phyloP scores from a whole-genome alignment of 2,113 vertebrate species.

The Tragelaphus strepsiceros region DNA sequence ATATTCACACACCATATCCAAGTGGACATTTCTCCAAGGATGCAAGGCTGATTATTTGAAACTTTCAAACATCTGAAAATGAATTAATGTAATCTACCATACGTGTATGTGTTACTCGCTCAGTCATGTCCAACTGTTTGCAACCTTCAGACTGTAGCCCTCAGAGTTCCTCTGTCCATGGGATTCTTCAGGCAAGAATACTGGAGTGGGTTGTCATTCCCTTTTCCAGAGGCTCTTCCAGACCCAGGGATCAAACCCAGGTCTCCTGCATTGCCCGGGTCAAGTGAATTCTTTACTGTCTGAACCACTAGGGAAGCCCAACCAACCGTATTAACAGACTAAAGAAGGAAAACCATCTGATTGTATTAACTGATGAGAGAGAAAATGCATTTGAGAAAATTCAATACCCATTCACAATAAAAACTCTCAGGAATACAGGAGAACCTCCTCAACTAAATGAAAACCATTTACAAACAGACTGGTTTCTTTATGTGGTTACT shows the following conservation, averaged over 20 bases:
- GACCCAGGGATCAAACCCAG: neutral
- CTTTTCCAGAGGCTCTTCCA: neutral
- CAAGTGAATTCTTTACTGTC: neutral
- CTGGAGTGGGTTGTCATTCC: neutral
- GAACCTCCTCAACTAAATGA: neutral
- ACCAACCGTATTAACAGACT: neutral
- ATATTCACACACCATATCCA: neutral
- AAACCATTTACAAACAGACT: neutral
- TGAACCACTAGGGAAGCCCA: neutral
- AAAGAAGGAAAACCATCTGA: neutral
- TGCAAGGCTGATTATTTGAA: neutral
- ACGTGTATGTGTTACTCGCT: neutral
- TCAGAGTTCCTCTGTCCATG: neutral
- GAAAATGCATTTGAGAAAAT: neutral
- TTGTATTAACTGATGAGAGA: neutral
- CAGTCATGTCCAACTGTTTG: neutral
- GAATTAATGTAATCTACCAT: neutral
- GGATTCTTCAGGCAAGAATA: neutral
- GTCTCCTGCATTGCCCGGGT: neutral
- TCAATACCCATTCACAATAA: neutral
- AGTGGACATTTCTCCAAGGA: neutral
- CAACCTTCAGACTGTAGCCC: neutral
- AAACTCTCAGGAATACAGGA: neutral
- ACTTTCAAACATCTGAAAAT: neutral
- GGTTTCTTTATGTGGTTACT: neutral